phyloP scores from a whole-genome alignment of 2,113 vertebrate genomes.

The Indicator indicator region DNA sequence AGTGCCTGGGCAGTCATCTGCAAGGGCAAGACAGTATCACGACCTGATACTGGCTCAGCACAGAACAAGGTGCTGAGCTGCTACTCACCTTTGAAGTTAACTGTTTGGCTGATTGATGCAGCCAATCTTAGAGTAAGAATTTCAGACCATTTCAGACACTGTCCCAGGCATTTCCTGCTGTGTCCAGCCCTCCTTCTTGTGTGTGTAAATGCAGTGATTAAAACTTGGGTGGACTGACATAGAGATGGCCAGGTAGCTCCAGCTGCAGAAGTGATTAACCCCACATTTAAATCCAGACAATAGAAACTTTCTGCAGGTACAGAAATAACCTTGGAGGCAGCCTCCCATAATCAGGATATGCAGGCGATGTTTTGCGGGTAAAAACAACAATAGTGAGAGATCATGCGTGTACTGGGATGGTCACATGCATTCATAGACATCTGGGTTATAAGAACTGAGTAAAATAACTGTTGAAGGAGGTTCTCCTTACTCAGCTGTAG shows the following conservation, averaged over 20 bases:
- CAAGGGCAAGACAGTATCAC: no score
- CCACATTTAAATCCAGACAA: no score
- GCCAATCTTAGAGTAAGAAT: rapidly evolving
- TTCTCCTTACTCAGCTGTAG: background rate
- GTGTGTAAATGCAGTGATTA: background rate
- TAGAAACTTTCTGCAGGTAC: background rate
- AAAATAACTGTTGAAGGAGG: background rate
- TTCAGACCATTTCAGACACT: background rate
- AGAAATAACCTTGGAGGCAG: background rate
- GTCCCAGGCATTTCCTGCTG: background rate
- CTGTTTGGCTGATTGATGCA: background rate
- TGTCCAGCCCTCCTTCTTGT: background rate
- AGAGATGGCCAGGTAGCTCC: background rate
- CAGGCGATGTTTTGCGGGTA: background rate
- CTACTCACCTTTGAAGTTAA: no score
- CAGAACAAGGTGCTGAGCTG: rapidly evolving
- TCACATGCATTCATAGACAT: rapidly evolving
- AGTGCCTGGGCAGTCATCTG: rapidly evolving
- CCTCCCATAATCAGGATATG: background rate
- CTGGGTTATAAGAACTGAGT: background rate
- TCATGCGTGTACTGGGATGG: rapidly evolving
- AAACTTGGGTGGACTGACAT: rapidly evolving
- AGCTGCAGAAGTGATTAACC: background rate
- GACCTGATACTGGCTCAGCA: background rate
- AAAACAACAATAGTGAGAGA: background rate